These are phyloP conservation scores for Centroberyx gerrardi DNA, from an alignment of 2,797 vertebrate genomes.

Conservation along the genomic window DNA sequence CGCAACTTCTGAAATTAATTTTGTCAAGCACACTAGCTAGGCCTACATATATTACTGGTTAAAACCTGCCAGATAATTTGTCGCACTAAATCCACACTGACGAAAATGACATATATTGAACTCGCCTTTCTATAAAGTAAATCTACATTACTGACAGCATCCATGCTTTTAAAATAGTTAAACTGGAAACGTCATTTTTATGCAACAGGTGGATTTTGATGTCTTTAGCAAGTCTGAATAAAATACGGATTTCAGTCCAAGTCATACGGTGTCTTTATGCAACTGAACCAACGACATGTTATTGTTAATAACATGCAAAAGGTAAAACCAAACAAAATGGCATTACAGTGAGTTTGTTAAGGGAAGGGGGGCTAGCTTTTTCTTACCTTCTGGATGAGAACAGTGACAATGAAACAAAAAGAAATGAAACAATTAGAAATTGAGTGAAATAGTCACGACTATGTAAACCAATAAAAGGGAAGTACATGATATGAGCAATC, in stretches of 20 bases:
- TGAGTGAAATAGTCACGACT: conserved; percentile 64
- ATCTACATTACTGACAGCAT: not conserved
- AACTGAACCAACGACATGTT: conserved; percentile 62
- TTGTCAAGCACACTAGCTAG: not conserved
- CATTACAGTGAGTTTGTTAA: conserved; percentile 76
- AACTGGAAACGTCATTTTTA: conserved; percentile 24
- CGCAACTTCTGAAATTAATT: conserved; percentile 21
- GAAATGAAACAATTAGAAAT: conserved; percentile 79
- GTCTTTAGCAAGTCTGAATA: conserved; percentile 1
- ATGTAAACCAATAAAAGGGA: conserved; percentile 57
- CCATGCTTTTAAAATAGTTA: not conserved
- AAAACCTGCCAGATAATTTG: not conserved
- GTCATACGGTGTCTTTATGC: conserved; percentile 40
- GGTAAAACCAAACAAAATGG: conserved; percentile 63
- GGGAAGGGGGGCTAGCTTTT: conserved; percentile 63
- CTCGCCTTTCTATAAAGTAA: not conserved
- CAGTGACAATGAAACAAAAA: conserved; percentile 86
- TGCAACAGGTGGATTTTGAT: conserved; percentile 56
- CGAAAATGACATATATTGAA: not conserved
- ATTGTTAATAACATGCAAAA: conserved; percentile 85
- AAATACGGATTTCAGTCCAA: not conserved
- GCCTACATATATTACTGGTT: not conserved
- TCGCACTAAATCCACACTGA: not conserved
- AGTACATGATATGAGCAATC: conserved; percentile 43
- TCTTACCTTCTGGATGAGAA: conserved; percentile 91